Base-by-base conservation (phyloP, 92 coral and sea anemone species). In the Parazoanthus darwini region DNA sequence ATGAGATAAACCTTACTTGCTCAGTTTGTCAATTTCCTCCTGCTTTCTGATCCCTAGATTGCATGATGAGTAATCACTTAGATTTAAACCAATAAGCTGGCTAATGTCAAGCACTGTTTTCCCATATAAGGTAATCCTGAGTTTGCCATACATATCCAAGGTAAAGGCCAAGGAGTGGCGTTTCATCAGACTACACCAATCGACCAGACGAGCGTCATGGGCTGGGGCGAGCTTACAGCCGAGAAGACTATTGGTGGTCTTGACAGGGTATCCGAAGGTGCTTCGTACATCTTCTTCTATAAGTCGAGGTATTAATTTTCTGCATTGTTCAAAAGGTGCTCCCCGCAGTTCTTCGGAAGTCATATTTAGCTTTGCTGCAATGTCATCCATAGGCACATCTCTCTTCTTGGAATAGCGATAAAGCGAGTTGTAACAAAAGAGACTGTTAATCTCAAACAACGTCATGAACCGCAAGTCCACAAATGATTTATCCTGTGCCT, bases 401-500 rank as follows among this genome's bases (percentile, higher is more conserved):
- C 54, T 71, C 46, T 18, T 71, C 50, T 4, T 16, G 79, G 87
- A 63, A 71, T 84, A 84, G 44, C 79, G 87, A 14, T 6, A 4
- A 54, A 84, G 77, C 8, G 87, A 84, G 54, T 71, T 71, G 77
- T 71, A 51, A 26, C 87, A 84, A 1, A 42, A 70, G 8, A 84
- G 65, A 22, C 37, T 29, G 43, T 84, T 73, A 36, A 84, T 35
- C 56, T 84, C 8, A 71, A 26, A 29, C 78, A 84, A 44, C 20
- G 43, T 84, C 87, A 70, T 70, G 6, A 48, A 29, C 26, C 71
- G 48, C 56, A 84, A 56, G 26, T 44, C 65, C 78, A 0, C 20
- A 5, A 73, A 4, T 10, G 68, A 56, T 35, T 11, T 43, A 18
- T 29, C 7, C 35, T 43, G 87, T 4, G 8, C 39, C 25, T 72